phyloP scores from a whole-genome alignment of 2,888 invertebrate genomes.

The Synergus itoensis region DNA sequence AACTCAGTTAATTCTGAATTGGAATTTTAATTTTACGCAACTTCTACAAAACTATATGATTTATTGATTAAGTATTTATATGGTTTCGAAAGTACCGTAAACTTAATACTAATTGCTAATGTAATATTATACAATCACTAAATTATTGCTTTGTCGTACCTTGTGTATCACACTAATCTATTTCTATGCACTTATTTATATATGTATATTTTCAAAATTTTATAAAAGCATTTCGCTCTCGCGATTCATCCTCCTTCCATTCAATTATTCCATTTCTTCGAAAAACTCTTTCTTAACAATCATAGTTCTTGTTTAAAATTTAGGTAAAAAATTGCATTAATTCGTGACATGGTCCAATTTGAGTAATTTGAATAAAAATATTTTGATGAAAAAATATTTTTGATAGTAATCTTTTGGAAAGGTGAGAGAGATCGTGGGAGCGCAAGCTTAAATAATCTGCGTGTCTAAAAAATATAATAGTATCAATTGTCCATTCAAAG shows the following conservation, averaged over 20 bases:
- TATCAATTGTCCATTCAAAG: slow-evolving; percentile 59
- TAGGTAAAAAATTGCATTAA: not conserved
- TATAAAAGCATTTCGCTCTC: slow-evolving; percentile 43
- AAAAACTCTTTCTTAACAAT: slow-evolving; percentile 49
- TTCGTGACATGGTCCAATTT: not conserved
- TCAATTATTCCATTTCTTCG: slow-evolving; percentile 19
- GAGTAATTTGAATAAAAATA: not conserved
- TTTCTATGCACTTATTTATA: slow-evolving; percentile 64
- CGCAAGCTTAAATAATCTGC: slow-evolving; percentile 60
- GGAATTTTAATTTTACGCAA: slow-evolving; percentile 63
- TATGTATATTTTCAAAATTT: slow-evolving; percentile 43
- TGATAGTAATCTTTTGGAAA: slow-evolving; percentile 43
- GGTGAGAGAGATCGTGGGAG: slow-evolving; percentile 59
- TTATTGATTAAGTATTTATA: slow-evolving; percentile 75
- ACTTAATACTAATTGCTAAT: slow-evolving; percentile 75
- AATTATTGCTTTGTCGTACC: slow-evolving; percentile 78
- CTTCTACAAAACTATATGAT: slow-evolving; percentile 77
- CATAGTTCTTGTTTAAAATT: slow-evolving; percentile 2
- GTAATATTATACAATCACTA: slow-evolving; percentile 77
- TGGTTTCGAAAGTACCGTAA: slow-evolving; percentile 73
- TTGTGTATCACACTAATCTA: slow-evolving; percentile 78
- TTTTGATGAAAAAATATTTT: not conserved
- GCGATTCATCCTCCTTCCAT: slow-evolving; percentile 24
- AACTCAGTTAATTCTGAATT: slow-evolving; percentile 57
- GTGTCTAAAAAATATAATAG: slow-evolving; percentile 63